Evolutionary conservation across 2,113 vertebrate genomes (phyloP), one percentile per base, ranked within the genome.

Genomic region (Stigmatopora nigra): DNA sequence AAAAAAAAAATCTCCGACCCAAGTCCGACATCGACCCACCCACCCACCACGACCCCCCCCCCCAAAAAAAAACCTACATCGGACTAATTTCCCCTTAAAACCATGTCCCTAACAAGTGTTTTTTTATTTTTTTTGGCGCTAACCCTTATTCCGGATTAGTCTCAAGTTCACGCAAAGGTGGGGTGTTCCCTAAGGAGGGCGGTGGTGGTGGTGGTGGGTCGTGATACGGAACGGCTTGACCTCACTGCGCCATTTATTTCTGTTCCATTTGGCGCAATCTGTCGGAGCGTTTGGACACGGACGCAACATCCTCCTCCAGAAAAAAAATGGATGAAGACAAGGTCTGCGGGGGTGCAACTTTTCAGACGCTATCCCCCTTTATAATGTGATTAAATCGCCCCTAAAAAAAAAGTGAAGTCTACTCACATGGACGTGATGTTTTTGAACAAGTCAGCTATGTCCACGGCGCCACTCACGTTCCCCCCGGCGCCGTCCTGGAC

Each of bases 381-480:
- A 47, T 8, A 56, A 20, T 59, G 3, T 12, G 9, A 5, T 17
- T 31, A 3, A 31, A 31, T 31, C 25, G 25, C 25, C 25, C 25
- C 25, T 3, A 1, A 16, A 36, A 2, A 58, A 13, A 48, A 16
- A 57, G 8, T 25, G 6, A 59, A 1, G 75, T 74, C 61, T 82
- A 96, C 95, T 98, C 91, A 98, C 96, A 99, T 98, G 52, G 94
- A 91, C 81, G 91, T 91, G 91, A 99, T 98, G 84, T 95, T 97
- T 90, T 94, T 93, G 82, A 93, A 96, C 88, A 97, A 92, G 86
- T 97, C 95, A 73, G 93, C 93, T 86, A 97, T 94, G 88, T 93
- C 89, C 86, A 92, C 92, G 87, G 57, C 36, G 17, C 59, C 59
- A 12, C 38, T 61, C 38, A n/a, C 41, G 41, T 86, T 89, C 84